Evolutionary conservation across 2,888 invertebrate species (phyloP), one percentile per base, ranked within the genome.

Genomic region (Yponomeuta evonymella): DNA sequence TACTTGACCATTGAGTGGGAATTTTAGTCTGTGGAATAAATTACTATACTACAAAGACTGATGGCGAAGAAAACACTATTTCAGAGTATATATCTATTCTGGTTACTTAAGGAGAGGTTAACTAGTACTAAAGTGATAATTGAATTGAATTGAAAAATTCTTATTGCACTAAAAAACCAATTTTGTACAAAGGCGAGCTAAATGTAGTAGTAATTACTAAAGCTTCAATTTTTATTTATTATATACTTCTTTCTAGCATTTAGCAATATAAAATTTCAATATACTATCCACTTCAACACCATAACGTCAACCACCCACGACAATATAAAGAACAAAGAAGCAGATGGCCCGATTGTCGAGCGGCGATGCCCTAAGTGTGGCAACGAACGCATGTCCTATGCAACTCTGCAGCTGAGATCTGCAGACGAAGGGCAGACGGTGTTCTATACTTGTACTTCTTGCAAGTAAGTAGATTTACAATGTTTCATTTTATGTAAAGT

Each of bases 371-470:
- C 96, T 0, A 96, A 96, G 83, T 99, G 99, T 92, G 96, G 95
- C 1, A 95, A 98, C 82, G 96, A 97, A 63, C 95, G 96, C 82
- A 99, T 99, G 98, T 97, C 97, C 0, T 99, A 98, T 85, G 97
- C 98, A 6, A 99, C 99, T 0, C 87, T 98, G 70, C 99, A 99
- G 85, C 92, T 99, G 43, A 92, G 99, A 76, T 99, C 99, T 0
- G 99, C 99, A 30, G 99, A 99, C 94, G 99, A 99, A 95, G 99
- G 99, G 0, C 99, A 99, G 87, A 99, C 99, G 1, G 98, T 99
- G 2, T 99, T 99, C 89, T 99, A 97, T 81, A 98, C 98, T 1
- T 99, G 99, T 90, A 95, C 96, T 30, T 96, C 96, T 81, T 99
- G 99, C 95, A 96, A 95, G 95, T 96, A 93, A 85, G 95, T 88